Percentiles rank a stretch among this genome's conserved stretches.
Evolutionary conservation across 2,797 vertebrate species (phyloP).

Genomic region (Scyliorhinus canicula): DNA sequence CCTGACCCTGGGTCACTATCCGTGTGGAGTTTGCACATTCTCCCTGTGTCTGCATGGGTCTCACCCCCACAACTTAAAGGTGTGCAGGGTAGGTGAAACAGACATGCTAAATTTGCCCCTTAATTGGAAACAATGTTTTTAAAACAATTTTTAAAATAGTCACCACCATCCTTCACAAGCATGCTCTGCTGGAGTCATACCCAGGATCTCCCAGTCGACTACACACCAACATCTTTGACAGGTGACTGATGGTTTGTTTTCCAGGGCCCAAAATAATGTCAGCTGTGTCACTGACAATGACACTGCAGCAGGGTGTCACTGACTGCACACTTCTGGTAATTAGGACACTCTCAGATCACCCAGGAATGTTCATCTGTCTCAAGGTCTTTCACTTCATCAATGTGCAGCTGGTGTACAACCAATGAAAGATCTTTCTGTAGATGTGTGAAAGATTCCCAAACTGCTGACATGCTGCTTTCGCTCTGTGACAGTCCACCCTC

Average conservation of each 20-base stretch:
- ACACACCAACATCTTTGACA: not conserved
- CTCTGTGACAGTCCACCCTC: too few species aligned
- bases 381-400: not conserved
- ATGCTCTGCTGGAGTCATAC: not conserved
- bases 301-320: not conserved
- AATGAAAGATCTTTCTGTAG: not conserved
- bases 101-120: too few species aligned
- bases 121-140: too few species aligned
- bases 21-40: too few species aligned
- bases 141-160: too few species aligned
- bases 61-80: too few species aligned
- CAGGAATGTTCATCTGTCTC: not conserved
- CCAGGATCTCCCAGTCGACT: not conserved
- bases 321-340: not conserved
- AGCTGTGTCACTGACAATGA: not conserved
- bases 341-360: not conserved
- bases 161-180: not conserved
- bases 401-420: not conserved
- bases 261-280: not conserved
- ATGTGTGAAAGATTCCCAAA: too few species aligned
- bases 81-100: too few species aligned
- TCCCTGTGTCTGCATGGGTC: too few species aligned
- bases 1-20: too few species aligned
- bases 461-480: too few species aligned
- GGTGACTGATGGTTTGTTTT: not conserved